These are phyloP conservation scores for Notodonta dromedarius DNA, from an alignment of 2,888 invertebrate species.

Conservation along the genomic window DNA sequence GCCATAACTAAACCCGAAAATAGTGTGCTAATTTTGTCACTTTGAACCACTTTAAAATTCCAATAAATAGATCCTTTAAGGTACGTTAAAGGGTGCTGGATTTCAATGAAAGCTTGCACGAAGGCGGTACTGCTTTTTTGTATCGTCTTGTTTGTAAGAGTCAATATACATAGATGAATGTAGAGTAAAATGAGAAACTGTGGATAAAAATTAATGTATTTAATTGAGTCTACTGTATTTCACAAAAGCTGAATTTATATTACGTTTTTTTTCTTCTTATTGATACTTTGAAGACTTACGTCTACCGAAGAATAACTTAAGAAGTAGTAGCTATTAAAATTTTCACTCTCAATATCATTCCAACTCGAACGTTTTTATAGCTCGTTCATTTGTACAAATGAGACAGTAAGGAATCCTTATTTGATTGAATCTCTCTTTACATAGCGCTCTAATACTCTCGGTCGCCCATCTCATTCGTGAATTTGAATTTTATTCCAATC, in stretches of 20 bases:
- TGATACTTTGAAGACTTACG: background rate
- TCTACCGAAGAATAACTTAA: background rate
- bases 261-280: too few species aligned
- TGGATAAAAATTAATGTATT: too few species aligned
- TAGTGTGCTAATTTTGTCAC: background rate
- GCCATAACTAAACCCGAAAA: background rate
- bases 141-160: too few species aligned
- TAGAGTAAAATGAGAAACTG: too few species aligned
- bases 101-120: too few species aligned
- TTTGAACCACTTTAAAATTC: too few species aligned
- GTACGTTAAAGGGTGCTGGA: too few species aligned
- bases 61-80: too few species aligned
- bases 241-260: too few species aligned
- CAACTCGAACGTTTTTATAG: slow-evolving; percentile 3
- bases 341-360: background rate
- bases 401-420: slow-evolving; percentile 7
- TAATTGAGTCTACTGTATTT: too few species aligned
- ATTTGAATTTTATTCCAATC: slow-evolving; percentile 9
- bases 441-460: background rate
- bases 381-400: slow-evolving; percentile 6
- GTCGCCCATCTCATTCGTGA: background rate
- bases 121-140: too few species aligned
- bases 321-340: background rate
- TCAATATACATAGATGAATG: too few species aligned
- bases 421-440: slow-evolving; percentile 7